Evolutionary conservation across 2,113 vertebrate genomes (phyloP).

Genomic region (Gnathonemus echidnorhynchus): DNA sequence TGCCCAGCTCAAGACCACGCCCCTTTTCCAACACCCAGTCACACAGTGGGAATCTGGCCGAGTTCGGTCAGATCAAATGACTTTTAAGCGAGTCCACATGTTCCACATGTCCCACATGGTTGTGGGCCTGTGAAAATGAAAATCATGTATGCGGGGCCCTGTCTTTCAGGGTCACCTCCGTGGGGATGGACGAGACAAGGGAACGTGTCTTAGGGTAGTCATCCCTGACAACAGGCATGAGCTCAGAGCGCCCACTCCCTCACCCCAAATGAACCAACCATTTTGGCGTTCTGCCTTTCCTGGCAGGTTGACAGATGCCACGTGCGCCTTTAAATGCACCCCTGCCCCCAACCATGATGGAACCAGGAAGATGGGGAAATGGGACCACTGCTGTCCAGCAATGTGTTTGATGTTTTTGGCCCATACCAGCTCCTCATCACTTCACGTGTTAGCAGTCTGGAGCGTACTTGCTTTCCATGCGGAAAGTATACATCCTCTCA

Average conservation of each 20-base stretch:
- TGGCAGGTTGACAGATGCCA: neutral
- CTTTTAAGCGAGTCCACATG: neutral
- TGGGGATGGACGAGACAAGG: neutral
- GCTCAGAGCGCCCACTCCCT: neutral
- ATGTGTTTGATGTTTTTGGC: neutral
- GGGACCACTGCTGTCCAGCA: neutral
- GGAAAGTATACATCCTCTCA: neutral
- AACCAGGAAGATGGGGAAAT: neutral
- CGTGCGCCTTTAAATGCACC: neutral
- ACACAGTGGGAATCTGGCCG: neutral
- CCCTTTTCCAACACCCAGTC: neutral
- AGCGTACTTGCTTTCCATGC: neutral
- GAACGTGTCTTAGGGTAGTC: neutral
- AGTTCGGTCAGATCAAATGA: neutral
- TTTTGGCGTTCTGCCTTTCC: neutral
- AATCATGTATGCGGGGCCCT: neutral
- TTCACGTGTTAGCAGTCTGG: neutral
- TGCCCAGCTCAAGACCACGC: neutral
- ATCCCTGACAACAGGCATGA: neutral
- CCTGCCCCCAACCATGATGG: neutral
- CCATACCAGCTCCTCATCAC: neutral
- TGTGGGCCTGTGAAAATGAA: neutral
- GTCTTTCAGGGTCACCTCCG: neutral
- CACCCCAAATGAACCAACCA: neutral
- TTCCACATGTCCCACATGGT: neutral